phyloP scores from a whole-genome alignment of 2,113 vertebrate species.

The Pachycephala philippinensis region DNA sequence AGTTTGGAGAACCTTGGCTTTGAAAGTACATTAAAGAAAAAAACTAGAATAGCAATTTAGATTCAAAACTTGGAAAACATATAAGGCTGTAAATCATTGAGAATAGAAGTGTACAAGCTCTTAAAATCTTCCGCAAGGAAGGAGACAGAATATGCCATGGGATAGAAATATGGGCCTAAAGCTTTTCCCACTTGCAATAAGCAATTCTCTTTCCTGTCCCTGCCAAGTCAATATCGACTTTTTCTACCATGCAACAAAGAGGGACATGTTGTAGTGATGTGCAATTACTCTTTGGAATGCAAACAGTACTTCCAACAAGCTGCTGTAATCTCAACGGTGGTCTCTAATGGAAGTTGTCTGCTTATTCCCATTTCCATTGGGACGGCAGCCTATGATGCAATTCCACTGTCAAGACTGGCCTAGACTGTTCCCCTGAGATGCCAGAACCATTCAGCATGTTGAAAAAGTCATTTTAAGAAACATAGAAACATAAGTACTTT shows the following conservation, averaged over 20 bases:
- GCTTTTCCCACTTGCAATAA: neutral
- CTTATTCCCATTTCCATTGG: constrained; percentile 2
- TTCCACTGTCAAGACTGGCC: neutral
- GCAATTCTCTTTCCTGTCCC: neutral
- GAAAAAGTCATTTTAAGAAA: constrained; percentile 45
- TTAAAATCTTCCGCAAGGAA: neutral
- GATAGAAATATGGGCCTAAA: neutral
- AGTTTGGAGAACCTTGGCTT: neutral
- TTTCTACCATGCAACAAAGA: neutral
- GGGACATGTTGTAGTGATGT: neutral
- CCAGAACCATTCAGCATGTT: neutral
- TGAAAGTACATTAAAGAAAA: neutral
- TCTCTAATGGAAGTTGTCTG: constrained; percentile 30
- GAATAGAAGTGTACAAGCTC: neutral
- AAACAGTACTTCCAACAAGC: neutral
- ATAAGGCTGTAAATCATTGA: neutral
- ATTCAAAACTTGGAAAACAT: neutral
- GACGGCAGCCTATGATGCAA: neutral
- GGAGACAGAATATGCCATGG: neutral
- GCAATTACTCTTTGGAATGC: neutral
- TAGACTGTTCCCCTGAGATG: neutral
- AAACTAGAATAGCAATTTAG: neutral
- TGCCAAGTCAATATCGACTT: neutral
- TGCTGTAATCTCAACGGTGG: neutral
- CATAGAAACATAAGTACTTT: neutral